A percentile compares a stretch with the other conserved stretches of the same genome.
Conservation (phyloP, 2,888 invertebrate genomes). For the Acanthococcus lagerstroemiae region DNA sequence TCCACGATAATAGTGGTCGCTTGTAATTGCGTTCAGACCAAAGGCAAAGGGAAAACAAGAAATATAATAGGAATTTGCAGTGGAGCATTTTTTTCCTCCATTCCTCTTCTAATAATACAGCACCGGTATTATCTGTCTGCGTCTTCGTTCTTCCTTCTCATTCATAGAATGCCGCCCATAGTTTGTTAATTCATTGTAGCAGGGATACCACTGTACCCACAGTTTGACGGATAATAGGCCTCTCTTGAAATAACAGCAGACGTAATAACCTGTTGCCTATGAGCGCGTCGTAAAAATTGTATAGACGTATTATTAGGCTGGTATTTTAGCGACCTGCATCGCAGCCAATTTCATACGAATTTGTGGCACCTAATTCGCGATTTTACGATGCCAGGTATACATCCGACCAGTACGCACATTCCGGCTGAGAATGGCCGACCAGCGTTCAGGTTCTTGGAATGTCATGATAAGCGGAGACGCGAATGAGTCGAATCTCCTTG, state of each 20-base stretch:
- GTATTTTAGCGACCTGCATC: too few relatives aligned
- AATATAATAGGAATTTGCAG: conserved; percentile 1
- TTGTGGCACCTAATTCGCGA: too few relatives aligned
- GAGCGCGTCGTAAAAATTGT: not conserved
- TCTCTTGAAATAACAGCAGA: conserved; percentile 11
- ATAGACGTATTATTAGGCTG: not conserved
- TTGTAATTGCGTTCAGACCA: not conserved
- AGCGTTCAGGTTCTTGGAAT: too few relatives aligned
- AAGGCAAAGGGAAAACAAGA: not conserved
- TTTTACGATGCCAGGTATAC: too few relatives aligned
- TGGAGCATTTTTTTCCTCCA: not conserved
- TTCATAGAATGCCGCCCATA: conserved; percentile 16
- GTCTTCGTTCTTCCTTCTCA: not conserved
- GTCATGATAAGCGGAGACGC: too few relatives aligned
- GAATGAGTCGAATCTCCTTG: too few relatives aligned
- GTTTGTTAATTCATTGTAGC: conserved; percentile 16
- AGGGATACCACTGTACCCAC: too few relatives aligned
- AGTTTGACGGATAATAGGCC: conserved; percentile 17
- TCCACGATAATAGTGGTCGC: not conserved
- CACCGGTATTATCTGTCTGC: not conserved
- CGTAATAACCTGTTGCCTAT: conserved; percentile 16
- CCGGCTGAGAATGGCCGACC: too few relatives aligned
- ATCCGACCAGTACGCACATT: too few relatives aligned
- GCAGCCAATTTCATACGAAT: too few relatives aligned
- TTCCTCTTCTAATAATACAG: not conserved